phyloP scores from a whole-genome alignment of 1,140 invertebrate genomes.

The Anadara kagoshimensis region DNA sequence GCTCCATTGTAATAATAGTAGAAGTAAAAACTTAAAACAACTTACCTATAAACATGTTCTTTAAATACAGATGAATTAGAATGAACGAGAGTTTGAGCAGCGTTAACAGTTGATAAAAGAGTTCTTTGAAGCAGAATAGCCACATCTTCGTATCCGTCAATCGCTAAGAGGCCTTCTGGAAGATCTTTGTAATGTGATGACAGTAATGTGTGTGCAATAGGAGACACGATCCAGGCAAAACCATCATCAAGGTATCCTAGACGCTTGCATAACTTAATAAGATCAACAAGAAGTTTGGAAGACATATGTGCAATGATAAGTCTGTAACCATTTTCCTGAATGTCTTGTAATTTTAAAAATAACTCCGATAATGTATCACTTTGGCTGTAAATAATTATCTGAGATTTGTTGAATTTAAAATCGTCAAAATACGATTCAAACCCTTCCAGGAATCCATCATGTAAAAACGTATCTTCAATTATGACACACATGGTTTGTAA shows the following conservation, averaged over 20 bases:
- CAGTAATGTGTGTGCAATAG: too few relatives aligned
- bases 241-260: conserved; percentile 49
- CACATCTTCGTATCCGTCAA: too few relatives aligned
- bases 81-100: too few relatives aligned
- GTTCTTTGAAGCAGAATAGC: too few relatives aligned
- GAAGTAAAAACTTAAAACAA: too few relatives aligned
- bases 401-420: conserved; percentile 2
- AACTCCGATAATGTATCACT: conserved; percentile 10
- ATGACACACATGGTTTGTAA: conserved; percentile 7
- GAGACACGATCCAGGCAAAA: conserved; percentile 56
- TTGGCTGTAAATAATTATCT: conserved; percentile 19
- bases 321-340: conserved; percentile 17
- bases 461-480: neutral
- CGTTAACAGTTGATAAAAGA: too few relatives aligned
- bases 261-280: conserved; percentile 9
- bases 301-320: conserved; percentile 13
- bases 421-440: neutral
- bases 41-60: too few relatives aligned
- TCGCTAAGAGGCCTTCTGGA: too few relatives aligned
- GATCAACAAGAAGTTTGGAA: neutral
- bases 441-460: conserved; percentile 10
- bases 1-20: too few relatives aligned
- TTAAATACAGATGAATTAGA: too few relatives aligned
- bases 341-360: conserved; percentile 14
- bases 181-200: too few relatives aligned